A percentile compares a stretch with the other conserved stretches of the same genome.
These are phyloP conservation scores for Callyntrura guangdongensis DNA, from an alignment of 2,888 invertebrate species.

Conservation along the genomic window DNA sequence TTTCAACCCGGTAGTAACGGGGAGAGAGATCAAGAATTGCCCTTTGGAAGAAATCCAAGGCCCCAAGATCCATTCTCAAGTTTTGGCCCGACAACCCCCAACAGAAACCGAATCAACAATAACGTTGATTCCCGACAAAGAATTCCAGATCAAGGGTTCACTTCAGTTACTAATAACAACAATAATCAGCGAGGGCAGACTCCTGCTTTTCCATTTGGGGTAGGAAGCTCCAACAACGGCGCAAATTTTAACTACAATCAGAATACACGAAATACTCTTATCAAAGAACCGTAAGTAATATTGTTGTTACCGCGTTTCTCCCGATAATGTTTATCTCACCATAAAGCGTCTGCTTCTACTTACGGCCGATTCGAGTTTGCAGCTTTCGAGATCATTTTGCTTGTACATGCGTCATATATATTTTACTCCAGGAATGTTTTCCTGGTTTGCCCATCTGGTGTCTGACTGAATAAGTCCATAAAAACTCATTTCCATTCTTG, in stretches of 20 bases:
- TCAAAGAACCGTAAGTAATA: slow-evolving; percentile 82
- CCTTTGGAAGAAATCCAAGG: slow-evolving; percentile 79
- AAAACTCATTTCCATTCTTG: slow-evolving; percentile 28
- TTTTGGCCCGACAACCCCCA: slow-evolving; percentile 74
- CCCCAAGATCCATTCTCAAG: slow-evolving; percentile 80
- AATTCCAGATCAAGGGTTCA: slow-evolving; percentile 73
- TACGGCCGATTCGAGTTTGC: neutral
- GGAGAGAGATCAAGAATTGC: slow-evolving; percentile 61
- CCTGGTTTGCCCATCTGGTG: slow-evolving; percentile 12
- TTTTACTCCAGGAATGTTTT: no score
- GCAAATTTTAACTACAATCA: slow-evolving; percentile 70
- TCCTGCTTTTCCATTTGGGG: slow-evolving; percentile 69
- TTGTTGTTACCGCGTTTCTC: neutral
- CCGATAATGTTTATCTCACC: neutral
- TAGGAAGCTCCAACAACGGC: slow-evolving; percentile 26
- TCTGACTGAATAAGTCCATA: neutral
- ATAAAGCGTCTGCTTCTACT: neutral
- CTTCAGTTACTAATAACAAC: slow-evolving; percentile 62
- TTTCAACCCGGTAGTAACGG: slow-evolving; percentile 50
- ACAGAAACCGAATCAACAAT: slow-evolving; percentile 76
- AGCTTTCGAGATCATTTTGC: no score
- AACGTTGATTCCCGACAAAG: slow-evolving; percentile 70
- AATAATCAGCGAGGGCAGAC: slow-evolving; percentile 67
- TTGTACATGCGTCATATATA: no score
- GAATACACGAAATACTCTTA: slow-evolving; percentile 75